A percentile compares a stretch with the other conserved stretches of the same genome.
Conservation (phyloP, 2,888 invertebrate genomes). For the Dynastes maya region DNA sequence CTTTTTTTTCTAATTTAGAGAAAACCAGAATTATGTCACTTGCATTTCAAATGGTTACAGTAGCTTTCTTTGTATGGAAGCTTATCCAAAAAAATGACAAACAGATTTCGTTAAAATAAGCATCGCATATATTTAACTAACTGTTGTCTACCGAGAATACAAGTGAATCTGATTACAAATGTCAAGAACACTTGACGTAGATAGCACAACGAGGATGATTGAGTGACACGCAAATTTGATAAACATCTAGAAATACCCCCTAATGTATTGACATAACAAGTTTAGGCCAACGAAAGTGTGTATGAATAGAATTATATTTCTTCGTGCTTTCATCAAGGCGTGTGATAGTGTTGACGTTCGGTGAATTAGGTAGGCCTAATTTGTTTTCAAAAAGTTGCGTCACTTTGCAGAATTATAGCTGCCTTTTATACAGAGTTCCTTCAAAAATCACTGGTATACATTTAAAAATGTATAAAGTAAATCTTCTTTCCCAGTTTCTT, state of each 20-base stretch:
- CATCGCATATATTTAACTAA: not conserved
- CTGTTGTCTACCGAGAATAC: not conserved
- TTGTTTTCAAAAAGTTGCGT: not conserved
- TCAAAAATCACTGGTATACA: too few species aligned
- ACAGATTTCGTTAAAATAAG: not conserved
- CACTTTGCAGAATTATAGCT: not conserved
- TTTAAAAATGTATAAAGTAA: too few species aligned
- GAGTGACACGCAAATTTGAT: constrained; percentile 30
- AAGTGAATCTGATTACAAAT: constrained; percentile 21
- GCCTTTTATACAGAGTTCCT: too few species aligned
- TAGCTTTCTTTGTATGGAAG: not conserved
- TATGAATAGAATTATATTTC: not conserved
- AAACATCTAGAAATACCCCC: constrained; percentile 26
- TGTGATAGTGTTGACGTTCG: not conserved
- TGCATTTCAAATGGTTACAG: not conserved
- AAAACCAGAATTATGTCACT: not conserved
- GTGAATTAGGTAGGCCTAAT: not conserved
- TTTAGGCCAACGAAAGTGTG: constrained; percentile 6
- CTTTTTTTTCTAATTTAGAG: not conserved
- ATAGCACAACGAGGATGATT: constrained; percentile 9
- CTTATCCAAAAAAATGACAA: not conserved
- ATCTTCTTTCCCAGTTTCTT: too few species aligned
- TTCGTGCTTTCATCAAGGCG: not conserved
- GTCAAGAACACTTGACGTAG: constrained; percentile 21
- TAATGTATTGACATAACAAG: constrained; percentile 27